Conservation (phyloP, 2,113 vertebrate genomes). For the Apeltes quadracus region DNA sequence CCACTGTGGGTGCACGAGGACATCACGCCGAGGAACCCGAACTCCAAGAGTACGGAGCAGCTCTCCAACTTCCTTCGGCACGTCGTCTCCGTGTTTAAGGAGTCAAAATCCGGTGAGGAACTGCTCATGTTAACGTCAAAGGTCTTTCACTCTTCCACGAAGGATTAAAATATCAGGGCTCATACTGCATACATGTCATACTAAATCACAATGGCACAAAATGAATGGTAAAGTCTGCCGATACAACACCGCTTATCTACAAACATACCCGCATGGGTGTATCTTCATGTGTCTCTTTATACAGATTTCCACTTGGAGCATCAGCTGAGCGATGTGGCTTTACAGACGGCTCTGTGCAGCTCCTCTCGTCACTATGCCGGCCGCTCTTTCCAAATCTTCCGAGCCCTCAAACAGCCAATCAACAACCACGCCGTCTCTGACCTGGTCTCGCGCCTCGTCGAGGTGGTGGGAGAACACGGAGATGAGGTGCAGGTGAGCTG, state of each 20-base stretch:
- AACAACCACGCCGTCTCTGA: slow-evolving; percentile 94
- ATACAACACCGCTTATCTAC: neutral
- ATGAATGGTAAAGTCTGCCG: neutral
- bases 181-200: neutral
- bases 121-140: neutral
- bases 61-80: slow-evolving; percentile 96
- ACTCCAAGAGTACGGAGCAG: slow-evolving; percentile 95
- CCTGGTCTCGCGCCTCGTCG: slow-evolving; percentile 93
- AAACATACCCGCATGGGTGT: neutral
- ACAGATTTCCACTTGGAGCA: slow-evolving; percentile 97
- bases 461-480: slow-evolving; percentile 97
- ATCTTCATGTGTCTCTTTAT: neutral
- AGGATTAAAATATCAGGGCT: neutral
- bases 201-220: neutral
- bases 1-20: slow-evolving; percentile 99
- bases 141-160: neutral
- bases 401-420: slow-evolving; percentile 93
- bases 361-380: slow-evolving; percentile 96
- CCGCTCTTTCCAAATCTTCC: slow-evolving; percentile 97
- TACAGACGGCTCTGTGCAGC: slow-evolving; percentile 96
- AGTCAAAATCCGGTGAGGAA: slow-evolving; percentile 92
- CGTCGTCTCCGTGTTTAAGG: slow-evolving; percentile 95
- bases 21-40: slow-evolving; percentile 97
- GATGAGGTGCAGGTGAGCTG: slow-evolving; percentile 94
- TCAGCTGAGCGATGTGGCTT: slow-evolving; percentile 93